Evolutionary conservation across 2,888 invertebrate genomes (phyloP), one percentile per base, ranked within the genome.

Genomic region (Rotaria magnacalcarata): DNA sequence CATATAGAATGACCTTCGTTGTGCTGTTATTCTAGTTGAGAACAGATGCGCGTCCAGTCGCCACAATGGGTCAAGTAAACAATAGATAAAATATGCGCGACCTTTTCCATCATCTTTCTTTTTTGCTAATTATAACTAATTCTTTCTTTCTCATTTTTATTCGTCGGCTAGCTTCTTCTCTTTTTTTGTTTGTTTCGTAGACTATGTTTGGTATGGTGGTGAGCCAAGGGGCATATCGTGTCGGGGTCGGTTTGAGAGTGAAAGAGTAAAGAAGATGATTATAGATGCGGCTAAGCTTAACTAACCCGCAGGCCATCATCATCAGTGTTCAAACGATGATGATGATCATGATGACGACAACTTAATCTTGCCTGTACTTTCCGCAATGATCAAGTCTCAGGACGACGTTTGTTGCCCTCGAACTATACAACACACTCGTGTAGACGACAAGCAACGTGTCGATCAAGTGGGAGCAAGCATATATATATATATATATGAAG

Each of bases 51-150:
- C 67, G 67, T 67, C 67, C 67, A 67, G 67, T 67, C 67, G 27
- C 34, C 34, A 34, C 67, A 67, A 67, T 67, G 67, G 67, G 67
- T 67, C 67, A 67, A 67, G 67, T 67, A 67, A 67, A 67, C 67
- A 67, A 67, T 34, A 67, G 67, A 67, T 67, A 67, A 67, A 67
- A 67, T 34, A 34, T 67, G 27, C 67, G 34, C 67, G 67, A 67
- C 67, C 67, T 67, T 67, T 67, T 67, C 67, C 67, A 67, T 67
- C 67, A 67, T 27, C 67, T 67, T 67, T 67, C 67, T 41, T 67
- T 34, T 67, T 67, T 67, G 67, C 67, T 67, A 67, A 67, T 67
- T 67, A 67, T 14, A 67, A 67, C 67, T 67, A 67, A 67, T 67
- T 67, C 34, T 67, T 67, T 34, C 67, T 52, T 67, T 34, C 50